phyloP scores from a whole-genome alignment of 2,888 invertebrate species.

The Ferdinandea cuprea region DNA sequence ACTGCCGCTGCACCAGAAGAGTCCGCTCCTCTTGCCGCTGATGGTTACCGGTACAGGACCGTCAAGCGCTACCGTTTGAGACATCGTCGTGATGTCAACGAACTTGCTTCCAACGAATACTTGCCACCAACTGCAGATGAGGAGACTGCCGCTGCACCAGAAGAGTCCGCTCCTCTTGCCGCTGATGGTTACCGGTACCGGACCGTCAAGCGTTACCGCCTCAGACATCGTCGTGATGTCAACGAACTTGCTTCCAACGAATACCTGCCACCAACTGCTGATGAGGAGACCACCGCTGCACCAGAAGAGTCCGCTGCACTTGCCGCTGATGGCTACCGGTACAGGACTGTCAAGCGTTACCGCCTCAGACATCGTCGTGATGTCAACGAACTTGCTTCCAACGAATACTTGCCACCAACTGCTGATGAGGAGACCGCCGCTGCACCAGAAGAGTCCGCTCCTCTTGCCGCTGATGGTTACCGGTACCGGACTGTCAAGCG shows the following conservation, averaged over 20 bases:
- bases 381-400: conserved; percentile 41
- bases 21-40: conserved; percentile 30
- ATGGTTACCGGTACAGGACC: conserved; percentile 62
- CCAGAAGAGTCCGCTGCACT: conserved; percentile 14
- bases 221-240: conserved; percentile 77
- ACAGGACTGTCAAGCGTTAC: conserved; percentile 37
- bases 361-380: conserved; percentile 52
- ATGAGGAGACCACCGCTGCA: conserved; percentile 50
- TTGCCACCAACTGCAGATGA: no score
- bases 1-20: no score
- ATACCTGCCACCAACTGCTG: conserved; percentile 75
- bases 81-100: no score
- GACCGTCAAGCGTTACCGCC: conserved; percentile 76
- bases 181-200: conserved; percentile 77
- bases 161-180: conserved; percentile 44
- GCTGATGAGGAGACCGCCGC: no score
- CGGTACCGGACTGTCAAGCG: conserved; percentile 77
- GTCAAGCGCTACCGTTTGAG: no score
- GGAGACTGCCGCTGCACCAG: conserved; percentile 33
- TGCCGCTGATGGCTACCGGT: conserved; percentile 49
- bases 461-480: no score
- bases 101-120: no score
- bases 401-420: no score
- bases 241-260: conserved; percentile 76
- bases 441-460: no score